phyloP scores from a whole-genome alignment of 2,888 invertebrate species.

The Orthosia cruda region DNA sequence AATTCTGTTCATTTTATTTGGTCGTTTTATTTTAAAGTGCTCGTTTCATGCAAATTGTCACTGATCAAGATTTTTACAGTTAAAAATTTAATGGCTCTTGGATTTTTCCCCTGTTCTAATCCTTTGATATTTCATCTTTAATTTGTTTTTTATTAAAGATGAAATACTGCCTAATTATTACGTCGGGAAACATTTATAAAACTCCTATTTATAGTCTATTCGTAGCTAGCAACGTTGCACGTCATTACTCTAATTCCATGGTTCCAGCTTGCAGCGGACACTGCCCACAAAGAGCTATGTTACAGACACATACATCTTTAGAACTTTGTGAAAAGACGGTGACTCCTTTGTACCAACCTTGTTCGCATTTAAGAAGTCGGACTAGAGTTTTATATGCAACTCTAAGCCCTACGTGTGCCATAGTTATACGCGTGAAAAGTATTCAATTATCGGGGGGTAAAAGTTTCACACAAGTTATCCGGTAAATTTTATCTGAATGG shows the following conservation, averaged over 20 bases:
- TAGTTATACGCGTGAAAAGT: neutral
- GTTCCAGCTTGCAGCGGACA: neutral
- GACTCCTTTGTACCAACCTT: conserved; percentile 64
- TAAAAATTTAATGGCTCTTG: neutral
- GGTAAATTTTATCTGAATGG: neutral
- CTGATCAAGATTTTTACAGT: neutral
- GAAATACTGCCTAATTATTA: too few relatives aligned
- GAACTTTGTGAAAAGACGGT: conserved; percentile 69
- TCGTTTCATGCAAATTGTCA: neutral
- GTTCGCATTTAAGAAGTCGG: conserved; percentile 20
- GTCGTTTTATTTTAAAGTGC: too few relatives aligned
- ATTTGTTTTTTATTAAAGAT: too few relatives aligned
- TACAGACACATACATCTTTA: conserved; percentile 67
- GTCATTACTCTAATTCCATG: conserved; percentile 17
- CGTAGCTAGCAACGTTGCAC: neutral
- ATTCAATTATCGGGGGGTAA: neutral
- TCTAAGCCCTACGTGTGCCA: neutral
- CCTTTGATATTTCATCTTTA: too few relatives aligned
- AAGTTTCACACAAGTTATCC: neutral
- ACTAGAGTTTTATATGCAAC: neutral
- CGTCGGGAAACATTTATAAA: neutral
- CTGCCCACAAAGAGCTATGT: conserved; percentile 69
- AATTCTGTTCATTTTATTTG: neutral
- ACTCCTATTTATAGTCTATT: neutral
- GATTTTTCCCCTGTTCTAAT: neutral